Evolutionary conservation across 2,113 vertebrate genomes (phyloP).

Genomic region (Hucho hucho): DNA sequence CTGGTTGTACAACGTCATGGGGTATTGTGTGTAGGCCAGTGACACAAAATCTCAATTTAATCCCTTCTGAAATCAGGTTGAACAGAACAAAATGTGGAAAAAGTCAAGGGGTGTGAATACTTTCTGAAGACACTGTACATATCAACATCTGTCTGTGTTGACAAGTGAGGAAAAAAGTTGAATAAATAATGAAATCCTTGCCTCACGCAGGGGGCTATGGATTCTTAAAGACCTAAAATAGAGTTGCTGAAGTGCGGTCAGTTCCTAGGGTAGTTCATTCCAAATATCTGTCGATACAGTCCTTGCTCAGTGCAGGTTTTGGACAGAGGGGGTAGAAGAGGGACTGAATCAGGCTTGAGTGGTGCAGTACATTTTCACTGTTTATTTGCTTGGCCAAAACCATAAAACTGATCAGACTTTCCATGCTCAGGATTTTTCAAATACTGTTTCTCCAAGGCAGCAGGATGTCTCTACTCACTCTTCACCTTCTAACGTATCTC

Average conservation of each 20-base stretch:
- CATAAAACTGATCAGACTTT: conserved; percentile 5
- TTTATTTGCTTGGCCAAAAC: conserved; percentile 34
- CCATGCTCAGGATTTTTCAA: too few relatives aligned
- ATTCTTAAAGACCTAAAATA: conserved; percentile 48
- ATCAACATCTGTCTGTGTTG: conserved; percentile 13
- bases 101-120: conserved; percentile 5
- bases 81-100: background rate
- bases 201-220: conserved; percentile 9
- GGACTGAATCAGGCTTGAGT: conserved; percentile 10
- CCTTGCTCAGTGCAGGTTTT: conserved; percentile 17
- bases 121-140: conserved; percentile 19
- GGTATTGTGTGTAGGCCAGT: too few relatives aligned
- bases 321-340: conserved; percentile 19
- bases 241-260: conserved; percentile 35
- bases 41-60: too few relatives aligned
- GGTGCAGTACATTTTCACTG: conserved; percentile 9
- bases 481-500: background rate
- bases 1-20: too few relatives aligned
- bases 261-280: conserved; percentile 34
- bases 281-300: conserved; percentile 41
- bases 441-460: conserved; percentile 35
- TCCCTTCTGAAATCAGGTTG: background rate
- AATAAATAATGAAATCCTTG: conserved; percentile 28
- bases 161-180: conserved; percentile 24
- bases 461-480: conserved; percentile 6